These are phyloP conservation scores for Desmophyllum pertusum DNA, from an alignment of 92 coral and sea anemone species.

Conservation along the genomic window DNA sequence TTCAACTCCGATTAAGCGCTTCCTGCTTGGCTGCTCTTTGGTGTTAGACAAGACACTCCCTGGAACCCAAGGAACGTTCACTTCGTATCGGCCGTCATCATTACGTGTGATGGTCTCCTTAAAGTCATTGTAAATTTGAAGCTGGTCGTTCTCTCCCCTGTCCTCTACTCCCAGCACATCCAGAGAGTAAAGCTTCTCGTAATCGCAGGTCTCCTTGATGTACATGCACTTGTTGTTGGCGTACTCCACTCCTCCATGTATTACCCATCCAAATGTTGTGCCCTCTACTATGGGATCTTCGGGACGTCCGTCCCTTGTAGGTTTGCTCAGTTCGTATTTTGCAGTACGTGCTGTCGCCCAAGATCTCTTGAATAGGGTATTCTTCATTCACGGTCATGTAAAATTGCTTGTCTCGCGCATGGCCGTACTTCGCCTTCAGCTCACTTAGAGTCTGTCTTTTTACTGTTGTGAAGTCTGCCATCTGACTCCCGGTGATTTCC, in stretches of 20 bases:
- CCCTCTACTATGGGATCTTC: slow-evolving; percentile 57
- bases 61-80: slow-evolving; percentile 60
- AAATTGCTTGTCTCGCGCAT: slow-evolving; percentile 45
- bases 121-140: slow-evolving; percentile 35
- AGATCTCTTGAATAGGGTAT: slow-evolving; percentile 48
- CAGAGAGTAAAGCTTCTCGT: slow-evolving; percentile 34
- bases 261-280: slow-evolving; percentile 45
- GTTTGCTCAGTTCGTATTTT: slow-evolving; percentile 50
- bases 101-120: slow-evolving; percentile 43
- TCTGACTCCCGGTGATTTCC: slow-evolving; percentile 51
- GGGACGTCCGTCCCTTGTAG: slow-evolving; percentile 48
- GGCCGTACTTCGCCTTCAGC: slow-evolving; percentile 44
- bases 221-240: slow-evolving; percentile 6
- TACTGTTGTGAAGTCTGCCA: slow-evolving; percentile 57
- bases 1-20: slow-evolving; percentile 24
- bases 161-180: slow-evolving; percentile 55
- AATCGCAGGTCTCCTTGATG: slow-evolving; percentile 9
- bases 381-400: slow-evolving; percentile 31
- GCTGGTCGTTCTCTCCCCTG: slow-evolving; percentile 50
- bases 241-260: slow-evolving; percentile 46
- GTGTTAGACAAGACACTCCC: slow-evolving; percentile 33
- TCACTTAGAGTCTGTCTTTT: slow-evolving; percentile 11
- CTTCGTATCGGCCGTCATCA: slow-evolving; percentile 54
- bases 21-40: slow-evolving; percentile 48
- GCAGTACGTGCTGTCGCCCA: slow-evolving; percentile 44